These are phyloP conservation scores for Clunio marinus DNA, from an alignment of 2,888 invertebrate genomes.

Conservation along the genomic window DNA sequence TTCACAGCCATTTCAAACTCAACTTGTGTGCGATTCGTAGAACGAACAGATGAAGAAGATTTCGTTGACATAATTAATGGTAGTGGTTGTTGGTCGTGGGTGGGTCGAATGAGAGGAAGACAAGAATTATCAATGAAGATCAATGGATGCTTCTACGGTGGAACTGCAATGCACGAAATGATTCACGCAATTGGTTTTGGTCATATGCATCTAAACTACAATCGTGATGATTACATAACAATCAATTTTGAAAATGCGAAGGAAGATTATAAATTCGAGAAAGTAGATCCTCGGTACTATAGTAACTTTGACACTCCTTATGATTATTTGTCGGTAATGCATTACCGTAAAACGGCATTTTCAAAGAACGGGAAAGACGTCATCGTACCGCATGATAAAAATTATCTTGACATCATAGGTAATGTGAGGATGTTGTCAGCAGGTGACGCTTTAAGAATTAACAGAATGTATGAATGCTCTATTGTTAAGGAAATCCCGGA, in stretches of 20 bases:
- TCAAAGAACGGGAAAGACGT: not conserved
- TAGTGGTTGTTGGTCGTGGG: too few relatives aligned
- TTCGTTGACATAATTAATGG: too few relatives aligned
- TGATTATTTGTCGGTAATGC: not conserved
- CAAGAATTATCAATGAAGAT: too few relatives aligned
- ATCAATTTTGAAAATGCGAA: not conserved
- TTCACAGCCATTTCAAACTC: too few relatives aligned
- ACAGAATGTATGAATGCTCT: not conserved
- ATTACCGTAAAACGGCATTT: not conserved
- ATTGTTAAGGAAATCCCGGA: too few relatives aligned
- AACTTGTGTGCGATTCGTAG: too few relatives aligned
- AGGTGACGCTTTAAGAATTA: not conserved
- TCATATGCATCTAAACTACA: not conserved
- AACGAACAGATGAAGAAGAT: too few relatives aligned
- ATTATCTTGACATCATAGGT: not conserved
- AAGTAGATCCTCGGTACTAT: not conserved
- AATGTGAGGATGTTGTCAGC: not conserved
- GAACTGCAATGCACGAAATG: too few relatives aligned
- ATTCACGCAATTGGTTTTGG: not conserved
- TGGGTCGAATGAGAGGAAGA: too few relatives aligned
- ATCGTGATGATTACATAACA: not conserved
- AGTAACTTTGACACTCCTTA: not conserved
- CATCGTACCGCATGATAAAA: not conserved
- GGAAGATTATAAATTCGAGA: not conserved
- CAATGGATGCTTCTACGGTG: too few relatives aligned